Evolutionary conservation across 2,888 invertebrate genomes (phyloP), one percentile per base, ranked within the genome.

Genomic region (Panorpa germanica): DNA sequence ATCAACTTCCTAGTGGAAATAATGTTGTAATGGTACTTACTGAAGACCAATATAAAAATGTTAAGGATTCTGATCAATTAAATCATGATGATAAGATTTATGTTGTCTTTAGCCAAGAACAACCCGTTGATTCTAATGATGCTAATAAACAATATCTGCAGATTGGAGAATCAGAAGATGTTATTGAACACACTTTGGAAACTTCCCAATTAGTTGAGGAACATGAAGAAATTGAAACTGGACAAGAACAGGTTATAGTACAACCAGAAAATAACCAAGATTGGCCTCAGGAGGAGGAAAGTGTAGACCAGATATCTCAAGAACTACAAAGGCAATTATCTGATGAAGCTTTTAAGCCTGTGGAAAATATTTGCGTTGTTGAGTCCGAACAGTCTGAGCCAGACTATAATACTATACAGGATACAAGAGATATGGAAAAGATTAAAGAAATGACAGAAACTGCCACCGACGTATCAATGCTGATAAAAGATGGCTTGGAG

Each of bases 11-110:
- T 8, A 19, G 32, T 2, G n/a, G n/a, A n/a, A 35, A 37, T 9
- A 33, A 35, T 29, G 50, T 53, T 11, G 53, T 54, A 1, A 54
- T 55, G 53, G 51, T 55, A 5, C 41, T 53, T 9, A 51, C 49
- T 33, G 33, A 40, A 33, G 52, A 53, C 4, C 28, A 31, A 13
- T 8, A 23, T 4, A 22, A 29, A 18, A n/a, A 8, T 19, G 9
- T 10, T 4, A 4, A 15, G n/a, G 33, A 9, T 20, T 5, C n/a
- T 25, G 18, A 13, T 15, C 6, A 8, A 23, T 24, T 23, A 6
- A 21, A 39, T 39, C 10, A 35, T 35, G 22, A 29, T 21, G 32
- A 33, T 14, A 31, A 33, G 25, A 35, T 33, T 16, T 31, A 35
- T n/a, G 35, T 36, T 17, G 34, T 36, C 9, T 34, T 37, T 16